These are phyloP conservation scores for Platalea minor DNA, from an alignment of 2,797 vertebrate genomes.

Conservation along the genomic window DNA sequence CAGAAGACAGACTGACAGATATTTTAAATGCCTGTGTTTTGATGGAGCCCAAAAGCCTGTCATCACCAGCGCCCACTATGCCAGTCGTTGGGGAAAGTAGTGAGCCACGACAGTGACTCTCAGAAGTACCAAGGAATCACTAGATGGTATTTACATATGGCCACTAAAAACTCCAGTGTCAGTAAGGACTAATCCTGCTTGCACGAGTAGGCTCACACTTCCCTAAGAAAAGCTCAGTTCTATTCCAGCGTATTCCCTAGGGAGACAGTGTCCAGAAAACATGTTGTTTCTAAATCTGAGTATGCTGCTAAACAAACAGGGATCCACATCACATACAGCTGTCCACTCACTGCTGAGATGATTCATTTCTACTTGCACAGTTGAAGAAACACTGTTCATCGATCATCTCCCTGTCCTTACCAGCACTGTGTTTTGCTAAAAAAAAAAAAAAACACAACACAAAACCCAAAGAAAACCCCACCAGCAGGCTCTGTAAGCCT, in stretches of 20 bases:
- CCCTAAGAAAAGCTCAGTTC: not conserved
- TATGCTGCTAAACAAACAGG: not conserved
- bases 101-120: not conserved
- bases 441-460: not conserved
- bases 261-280: not conserved
- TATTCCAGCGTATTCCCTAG: not conserved
- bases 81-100: not conserved
- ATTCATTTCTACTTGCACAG: not conserved
- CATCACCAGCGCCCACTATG: not conserved
- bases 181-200: not conserved
- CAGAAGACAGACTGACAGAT: not conserved
- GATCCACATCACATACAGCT: not conserved
- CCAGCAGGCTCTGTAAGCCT: not conserved
- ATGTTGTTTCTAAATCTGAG: rapidly evolving
- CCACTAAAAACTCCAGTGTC: not conserved
- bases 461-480: no score
- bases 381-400: not conserved
- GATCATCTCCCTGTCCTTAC: not conserved
- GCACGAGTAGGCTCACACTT: not conserved
- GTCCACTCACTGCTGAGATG: not conserved
- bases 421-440: not conserved
- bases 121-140: not conserved
- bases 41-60: not conserved
- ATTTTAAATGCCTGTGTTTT: not conserved
- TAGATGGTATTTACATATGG: not conserved